Base-by-base conservation (phyloP, 2,888 invertebrate genomes). In the Ischnura elegans region DNA sequence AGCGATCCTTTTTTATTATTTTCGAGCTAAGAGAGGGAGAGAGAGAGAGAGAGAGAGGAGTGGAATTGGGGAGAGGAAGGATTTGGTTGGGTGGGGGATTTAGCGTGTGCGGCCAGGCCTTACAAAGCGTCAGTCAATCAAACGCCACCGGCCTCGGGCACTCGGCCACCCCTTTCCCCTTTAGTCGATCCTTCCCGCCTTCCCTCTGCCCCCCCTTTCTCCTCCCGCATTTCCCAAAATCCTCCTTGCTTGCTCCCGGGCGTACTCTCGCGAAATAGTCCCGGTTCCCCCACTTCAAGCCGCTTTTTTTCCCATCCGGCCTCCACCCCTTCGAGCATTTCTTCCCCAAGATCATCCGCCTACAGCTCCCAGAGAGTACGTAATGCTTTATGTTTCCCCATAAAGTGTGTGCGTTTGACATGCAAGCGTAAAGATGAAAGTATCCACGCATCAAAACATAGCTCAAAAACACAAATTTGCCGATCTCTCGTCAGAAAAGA, bases 81-180 rank as follows among this genome's bases (percentile, higher is more conserved):
- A 8, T 0, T 61, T 55, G 25, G 61, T 3, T 61, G 61, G 61
- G 8, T 13, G 51, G 51, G 51, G 51, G 13, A 19, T 51, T 13
- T 19, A 10, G 16, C 13, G 25, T 6, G 25, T 21, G 61, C 61
- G 61, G 61, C 4, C 16, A 21, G 61, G 61, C 4, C 36, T 36
- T 36, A 10, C 36, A 36, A 29, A 76, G 29, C 76, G 5, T 13
- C 29, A 29, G 29, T 76, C 76, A 76, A 76, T 76, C 76, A 76
- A 76, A 76, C 36, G 76, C 76, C 76, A 76, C 16, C 16, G 76
- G 76, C 76, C 76, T 29, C 76, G 76, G 76, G 76, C 76, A 8
- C 76, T 76, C 36, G 29, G 6, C 5, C 16, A 16, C 0, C 29
- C n/a, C 29, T 36, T 0, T 3, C 5, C 61, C 29, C 13, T 36